These are phyloP conservation scores for Valencia hispanica DNA, from an alignment of 2,797 vertebrate genomes.

Conservation along the genomic window DNA sequence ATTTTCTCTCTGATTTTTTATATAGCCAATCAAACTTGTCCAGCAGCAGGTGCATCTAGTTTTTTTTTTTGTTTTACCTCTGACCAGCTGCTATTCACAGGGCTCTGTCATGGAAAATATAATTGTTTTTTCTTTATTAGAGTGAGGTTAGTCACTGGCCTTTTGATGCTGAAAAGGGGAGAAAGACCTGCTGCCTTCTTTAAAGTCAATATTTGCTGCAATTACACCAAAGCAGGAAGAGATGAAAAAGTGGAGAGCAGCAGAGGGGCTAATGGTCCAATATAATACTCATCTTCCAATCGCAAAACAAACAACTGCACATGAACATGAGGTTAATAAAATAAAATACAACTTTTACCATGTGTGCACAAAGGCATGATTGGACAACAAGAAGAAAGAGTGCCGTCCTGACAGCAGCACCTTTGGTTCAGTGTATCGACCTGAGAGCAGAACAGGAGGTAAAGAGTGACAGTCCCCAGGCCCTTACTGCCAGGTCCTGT, in stretches of 20 bases:
- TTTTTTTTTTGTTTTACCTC: constrained; percentile 25
- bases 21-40: constrained; percentile 10
- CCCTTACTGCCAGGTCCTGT: constrained; percentile 55
- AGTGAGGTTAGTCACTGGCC: constrained; percentile 47
- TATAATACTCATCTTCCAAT: constrained; percentile 57
- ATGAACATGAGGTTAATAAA: neutral
- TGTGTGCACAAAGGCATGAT: constrained; percentile 12
- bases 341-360: constrained; percentile 17
- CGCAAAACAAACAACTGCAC: constrained; percentile 52
- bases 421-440: neutral
- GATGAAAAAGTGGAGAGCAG: constrained; percentile 51
- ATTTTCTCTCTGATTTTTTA: neutral
- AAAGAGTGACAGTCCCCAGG: constrained; percentile 35
- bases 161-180: constrained; percentile 46
- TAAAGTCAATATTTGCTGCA: constrained; percentile 75
- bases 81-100: constrained; percentile 55
- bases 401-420: neutral
- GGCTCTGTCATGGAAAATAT: constrained; percentile 25
- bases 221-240: constrained; percentile 63
- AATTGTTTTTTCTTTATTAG: constrained; percentile 40
- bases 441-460: constrained; percentile 23
- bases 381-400: neutral
- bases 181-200: constrained; percentile 25
- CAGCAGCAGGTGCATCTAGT: constrained; percentile 46
- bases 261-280: constrained; percentile 53